Evolutionary conservation across 2,888 invertebrate genomes (phyloP), one percentile per base, ranked within the genome.

Genomic region (Orthosia cruda): DNA sequence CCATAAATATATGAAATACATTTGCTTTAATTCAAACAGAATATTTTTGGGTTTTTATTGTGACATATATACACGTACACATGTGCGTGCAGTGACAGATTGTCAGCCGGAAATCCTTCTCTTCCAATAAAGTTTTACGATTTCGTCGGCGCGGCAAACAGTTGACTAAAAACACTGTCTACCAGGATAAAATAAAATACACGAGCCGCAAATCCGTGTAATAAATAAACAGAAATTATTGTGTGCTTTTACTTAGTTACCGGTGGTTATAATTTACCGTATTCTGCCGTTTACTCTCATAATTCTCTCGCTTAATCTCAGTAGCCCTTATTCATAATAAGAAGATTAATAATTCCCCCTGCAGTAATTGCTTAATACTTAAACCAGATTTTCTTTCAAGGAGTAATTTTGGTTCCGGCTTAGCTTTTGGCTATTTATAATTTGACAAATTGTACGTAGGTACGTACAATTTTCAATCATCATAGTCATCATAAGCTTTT

Each of bases 271-370:
- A 88, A 84, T 87, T 86, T 79, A 84, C 84, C 70, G 86, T 87
- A 75, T 85, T 86, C 81, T 80, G 77, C 81, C 81, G 79, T 79
- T 75, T 92, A 92, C 93, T 93, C 93, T 89, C 86, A 87, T 92
- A 91, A 93, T 92, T 91, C 89, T 87, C 83, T 83, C 86, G 74
- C 88, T 87, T 93, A 94, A 94, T 94, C 93, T 93, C 92, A 85
- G 87, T 87, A 88, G 89, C 91, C 92, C 89, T 93, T 92, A 91
- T 87, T 92, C 92, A 92, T 94, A 94, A 95, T 94, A 92, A 94
- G 91, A 84, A 93, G 93, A 94, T 95, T 94, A 93, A 94, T 94
- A 93, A 93, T 92, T 93, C 92, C 91, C 89, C 88, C 89, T 91
- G 89, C 90, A 91, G 90, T 92, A 92, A 93, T 94, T 93, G 90